Evolutionary conservation across 2,113 vertebrate genomes (phyloP).

Genomic region (Morone chrysops): DNA sequence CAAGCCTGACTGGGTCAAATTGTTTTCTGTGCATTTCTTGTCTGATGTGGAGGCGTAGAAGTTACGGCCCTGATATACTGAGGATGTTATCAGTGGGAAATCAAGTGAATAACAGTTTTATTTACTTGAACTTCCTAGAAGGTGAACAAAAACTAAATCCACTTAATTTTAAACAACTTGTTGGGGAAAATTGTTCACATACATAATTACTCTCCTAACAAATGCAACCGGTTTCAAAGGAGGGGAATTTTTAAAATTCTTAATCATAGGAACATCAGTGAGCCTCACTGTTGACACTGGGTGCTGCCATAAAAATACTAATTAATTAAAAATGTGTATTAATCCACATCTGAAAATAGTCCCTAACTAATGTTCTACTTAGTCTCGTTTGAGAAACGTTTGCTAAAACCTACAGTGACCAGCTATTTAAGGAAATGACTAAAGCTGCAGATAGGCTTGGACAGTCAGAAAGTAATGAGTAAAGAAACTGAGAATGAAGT

Average conservation of each 20-base stretch:
- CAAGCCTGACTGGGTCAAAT: constrained; percentile 21
- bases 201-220: background rate
- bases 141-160: background rate
- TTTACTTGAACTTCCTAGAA: background rate
- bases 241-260: background rate
- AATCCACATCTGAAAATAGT: background rate
- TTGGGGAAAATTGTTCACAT: background rate
- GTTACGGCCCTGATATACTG: background rate
- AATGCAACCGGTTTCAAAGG: background rate
- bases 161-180: background rate
- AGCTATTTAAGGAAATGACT: background rate
- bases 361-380: background rate
- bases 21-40: constrained; percentile 17
- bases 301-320: background rate
- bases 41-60: background rate
- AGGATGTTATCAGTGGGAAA: background rate
- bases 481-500: background rate
- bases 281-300: background rate
- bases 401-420: background rate
- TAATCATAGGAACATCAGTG: background rate
- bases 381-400: background rate
- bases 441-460: background rate
- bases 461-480: background rate
- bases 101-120: background rate
- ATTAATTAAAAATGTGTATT: background rate